A percentile compares a stretch with the other conserved stretches of the same genome.
phyloP scores from a whole-genome alignment of 2,113 vertebrate genomes.

The Gavialis gangeticus region DNA sequence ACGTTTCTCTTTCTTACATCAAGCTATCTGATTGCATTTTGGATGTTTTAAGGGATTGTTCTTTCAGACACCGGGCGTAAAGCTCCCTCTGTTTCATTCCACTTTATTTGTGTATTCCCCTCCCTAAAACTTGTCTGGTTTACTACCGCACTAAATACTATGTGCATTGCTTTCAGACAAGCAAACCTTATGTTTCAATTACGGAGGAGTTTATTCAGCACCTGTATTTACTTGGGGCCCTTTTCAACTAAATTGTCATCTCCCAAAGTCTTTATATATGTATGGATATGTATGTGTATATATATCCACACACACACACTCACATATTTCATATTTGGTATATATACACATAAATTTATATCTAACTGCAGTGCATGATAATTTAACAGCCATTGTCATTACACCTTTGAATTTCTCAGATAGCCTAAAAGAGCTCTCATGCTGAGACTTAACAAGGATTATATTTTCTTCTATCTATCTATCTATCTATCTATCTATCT shows the following conservation, averaged over 20 bases:
- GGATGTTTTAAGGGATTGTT: conserved; percentile 56
- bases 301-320: not conserved
- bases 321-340: not conserved
- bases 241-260: conserved; percentile 74
- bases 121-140: conserved; percentile 69
- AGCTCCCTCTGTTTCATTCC: conserved; percentile 34
- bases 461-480: too few species aligned
- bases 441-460: conserved; percentile 28
- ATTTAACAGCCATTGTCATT: conserved; percentile 6
- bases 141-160: conserved; percentile 65
- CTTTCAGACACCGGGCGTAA: conserved; percentile 49
- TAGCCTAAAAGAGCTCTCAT: conserved; percentile 2
- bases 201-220: conserved; percentile 69
- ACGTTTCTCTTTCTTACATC: not conserved
- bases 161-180: conserved; percentile 63
- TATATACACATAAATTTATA: too few species aligned
- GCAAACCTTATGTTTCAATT: conserved; percentile 72
- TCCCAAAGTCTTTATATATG: conserved; percentile 63
- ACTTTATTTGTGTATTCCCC: conserved; percentile 51
- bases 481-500: conserved; percentile 1
- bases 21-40: conserved; percentile 34
- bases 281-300: conserved; percentile 16
- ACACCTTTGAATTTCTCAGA: conserved; percentile 12
- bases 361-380: not conserved
- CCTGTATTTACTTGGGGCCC: conserved; percentile 55